Evolutionary conservation across 1,140 invertebrate species (phyloP).

Genomic region (Macrosteles quadrilineatus): DNA sequence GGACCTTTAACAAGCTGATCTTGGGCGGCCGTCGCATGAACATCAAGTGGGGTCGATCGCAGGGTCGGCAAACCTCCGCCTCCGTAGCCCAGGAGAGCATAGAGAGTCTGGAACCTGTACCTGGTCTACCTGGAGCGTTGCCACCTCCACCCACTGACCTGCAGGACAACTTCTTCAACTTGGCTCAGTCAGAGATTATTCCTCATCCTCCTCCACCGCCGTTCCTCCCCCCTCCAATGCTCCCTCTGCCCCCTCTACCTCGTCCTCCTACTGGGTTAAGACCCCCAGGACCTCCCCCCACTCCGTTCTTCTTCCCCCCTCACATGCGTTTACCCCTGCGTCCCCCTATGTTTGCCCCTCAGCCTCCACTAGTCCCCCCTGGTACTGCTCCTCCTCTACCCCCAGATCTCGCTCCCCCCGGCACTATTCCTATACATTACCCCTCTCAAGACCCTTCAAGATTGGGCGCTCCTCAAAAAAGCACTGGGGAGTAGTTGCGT

Average conservation of each 20-base stretch:
- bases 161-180: conserved; percentile 81
- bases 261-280: conserved; percentile 46
- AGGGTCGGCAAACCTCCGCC: conserved; percentile 58
- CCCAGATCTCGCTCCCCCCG: conserved; percentile 55
- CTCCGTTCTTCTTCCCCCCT: conserved; percentile 47
- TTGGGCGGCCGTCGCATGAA: conserved; percentile 83
- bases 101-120: conserved; percentile 76
- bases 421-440: conserved; percentile 74
- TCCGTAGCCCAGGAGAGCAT: conserved; percentile 49
- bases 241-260: conserved; percentile 56
- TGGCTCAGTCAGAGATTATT: conserved; percentile 62
- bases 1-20: conserved; percentile 95
- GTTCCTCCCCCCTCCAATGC: conserved; percentile 62
- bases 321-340: conserved; percentile 59
- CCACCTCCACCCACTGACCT: conserved; percentile 77
- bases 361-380: conserved; percentile 43
- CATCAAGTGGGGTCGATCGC: conserved; percentile 96
- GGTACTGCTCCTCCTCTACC: conserved; percentile 49
- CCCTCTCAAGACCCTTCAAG: conserved; percentile 92
- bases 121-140: conserved; percentile 78
- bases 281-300: conserved; percentile 41
- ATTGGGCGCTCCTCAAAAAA: conserved; percentile 69
- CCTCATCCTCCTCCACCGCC: conserved; percentile 56
- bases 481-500: not conserved
- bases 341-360: conserved; percentile 42